A percentile compares a stretch with the other conserved stretches of the same genome.
phyloP scores from a whole-genome alignment of 1,140 invertebrate genomes.

The Musca domestica region DNA sequence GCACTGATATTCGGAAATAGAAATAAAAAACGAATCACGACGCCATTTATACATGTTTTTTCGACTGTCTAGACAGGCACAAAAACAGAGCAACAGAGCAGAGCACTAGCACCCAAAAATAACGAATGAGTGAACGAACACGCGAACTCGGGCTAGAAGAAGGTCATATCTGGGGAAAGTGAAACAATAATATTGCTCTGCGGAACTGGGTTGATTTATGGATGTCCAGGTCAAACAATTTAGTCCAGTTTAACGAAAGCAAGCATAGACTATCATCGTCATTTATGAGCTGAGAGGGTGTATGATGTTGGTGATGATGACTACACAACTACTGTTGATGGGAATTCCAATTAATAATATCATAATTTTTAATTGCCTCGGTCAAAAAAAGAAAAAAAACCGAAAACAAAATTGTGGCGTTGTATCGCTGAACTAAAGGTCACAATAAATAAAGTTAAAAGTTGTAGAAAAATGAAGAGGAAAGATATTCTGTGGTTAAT shows the following conservation, averaged over 20 bases:
- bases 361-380: slow-evolving; percentile 18
- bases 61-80: slow-evolving; percentile 9
- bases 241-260: slow-evolving; percentile 3
- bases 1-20: slow-evolving; percentile 4
- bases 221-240: slow-evolving; percentile 1
- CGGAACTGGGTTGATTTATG: slow-evolving; percentile 13
- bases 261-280: neutral
- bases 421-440: too few species aligned
- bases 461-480: too few species aligned
- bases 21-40: neutral
- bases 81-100: neutral
- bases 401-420: neutral
- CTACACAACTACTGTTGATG: too few species aligned
- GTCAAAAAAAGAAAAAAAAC: neutral
- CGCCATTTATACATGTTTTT: neutral
- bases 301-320: neutral
- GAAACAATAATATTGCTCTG: slow-evolving; percentile 12
- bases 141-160: too few species aligned
- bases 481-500: too few species aligned
- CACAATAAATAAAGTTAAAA: too few species aligned
- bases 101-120: neutral
- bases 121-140: neutral
- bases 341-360: slow-evolving; percentile 10
- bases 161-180: neutral
- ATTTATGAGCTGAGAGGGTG: neutral